phyloP scores from a whole-genome alignment of 2,797 vertebrate species.

The Myripristis jacobus region DNA sequence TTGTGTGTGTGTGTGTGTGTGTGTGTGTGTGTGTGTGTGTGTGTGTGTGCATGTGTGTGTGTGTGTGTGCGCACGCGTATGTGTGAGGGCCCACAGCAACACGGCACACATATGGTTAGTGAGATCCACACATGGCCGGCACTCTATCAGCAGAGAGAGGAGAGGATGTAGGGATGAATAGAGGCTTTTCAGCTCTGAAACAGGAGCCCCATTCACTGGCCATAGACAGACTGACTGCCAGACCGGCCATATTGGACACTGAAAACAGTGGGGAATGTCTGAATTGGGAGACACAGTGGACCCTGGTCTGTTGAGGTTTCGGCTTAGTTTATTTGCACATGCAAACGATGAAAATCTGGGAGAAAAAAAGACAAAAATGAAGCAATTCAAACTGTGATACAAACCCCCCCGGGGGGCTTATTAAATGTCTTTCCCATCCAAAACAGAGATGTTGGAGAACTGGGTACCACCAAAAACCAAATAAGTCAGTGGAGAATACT shows the following conservation, averaged over 20 bases:
- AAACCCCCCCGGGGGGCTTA: neutral
- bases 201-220: conserved; percentile 53
- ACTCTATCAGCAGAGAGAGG: conserved; percentile 42
- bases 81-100: neutral
- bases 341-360: conserved; percentile 2
- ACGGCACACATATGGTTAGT: conserved; percentile 33
- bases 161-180: conserved; percentile 48
- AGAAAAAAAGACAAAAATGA: no score
- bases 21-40: conserved; percentile 3
- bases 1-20: neutral
- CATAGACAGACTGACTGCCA: conserved; percentile 24
- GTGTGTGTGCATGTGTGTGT: conserved; percentile 10
- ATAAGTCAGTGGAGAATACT: no score
- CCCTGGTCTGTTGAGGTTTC: neutral
- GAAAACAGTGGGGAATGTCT: conserved; percentile 5
- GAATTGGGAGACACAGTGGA: neutral
- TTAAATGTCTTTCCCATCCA: neutral
- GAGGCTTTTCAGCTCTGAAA: conserved; percentile 59
- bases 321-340: neutral
- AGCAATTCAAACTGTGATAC: neutral
- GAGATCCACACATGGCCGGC: conserved; percentile 41
- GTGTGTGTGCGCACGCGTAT: neutral
- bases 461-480: no score
- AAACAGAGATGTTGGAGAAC: neutral
- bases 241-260: neutral